These are phyloP conservation scores for Platyscapa corneri DNA, from an alignment of 1,140 invertebrate genomes.

Conservation along the genomic window DNA sequence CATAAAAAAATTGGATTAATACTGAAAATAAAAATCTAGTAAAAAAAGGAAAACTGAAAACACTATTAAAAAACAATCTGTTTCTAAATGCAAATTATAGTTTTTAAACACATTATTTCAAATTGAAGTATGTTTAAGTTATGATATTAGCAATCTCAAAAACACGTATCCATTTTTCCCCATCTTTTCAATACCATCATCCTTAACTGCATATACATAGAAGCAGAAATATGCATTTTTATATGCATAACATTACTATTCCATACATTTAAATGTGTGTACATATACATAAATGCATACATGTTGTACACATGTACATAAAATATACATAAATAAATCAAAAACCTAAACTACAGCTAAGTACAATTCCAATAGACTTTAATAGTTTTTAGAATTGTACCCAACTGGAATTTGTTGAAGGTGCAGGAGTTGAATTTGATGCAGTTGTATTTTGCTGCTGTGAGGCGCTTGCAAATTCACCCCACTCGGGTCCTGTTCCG, in stretches of 20 bases:
- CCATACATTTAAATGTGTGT: conserved; percentile 40
- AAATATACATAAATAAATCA: conserved; percentile 62
- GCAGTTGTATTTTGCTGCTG: conserved; percentile 59
- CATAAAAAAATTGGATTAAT: conserved; percentile 46
- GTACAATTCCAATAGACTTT: conserved; percentile 54
- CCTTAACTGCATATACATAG: conserved; percentile 24
- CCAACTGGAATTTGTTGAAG: conserved; percentile 78
- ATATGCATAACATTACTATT: conserved; percentile 51
- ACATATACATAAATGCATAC: conserved; percentile 35
- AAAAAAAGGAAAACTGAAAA: conserved; percentile 34
- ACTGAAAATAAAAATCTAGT: conserved; percentile 48
- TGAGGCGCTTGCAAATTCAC: conserved; percentile 82
- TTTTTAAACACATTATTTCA: conserved; percentile 22
- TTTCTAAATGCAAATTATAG: conserved; percentile 47
- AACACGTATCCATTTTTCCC: conserved; percentile 41
- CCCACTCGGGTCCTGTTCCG: conserved; percentile 80
- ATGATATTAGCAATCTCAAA: conserved; percentile 44
- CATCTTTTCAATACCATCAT: conserved; percentile 28
- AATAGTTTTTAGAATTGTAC: conserved; percentile 80
- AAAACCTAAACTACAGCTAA: conserved; percentile 59
- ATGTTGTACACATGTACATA: conserved; percentile 53
- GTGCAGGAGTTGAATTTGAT: conserved; percentile 69
- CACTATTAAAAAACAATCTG: conserved; percentile 12
- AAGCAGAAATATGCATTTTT: conserved; percentile 44
- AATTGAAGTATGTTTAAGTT: conserved; percentile 38